Evolutionary conservation across 2,888 invertebrate species (phyloP).

Genomic region (Drosophila trichaetosa): DNA sequence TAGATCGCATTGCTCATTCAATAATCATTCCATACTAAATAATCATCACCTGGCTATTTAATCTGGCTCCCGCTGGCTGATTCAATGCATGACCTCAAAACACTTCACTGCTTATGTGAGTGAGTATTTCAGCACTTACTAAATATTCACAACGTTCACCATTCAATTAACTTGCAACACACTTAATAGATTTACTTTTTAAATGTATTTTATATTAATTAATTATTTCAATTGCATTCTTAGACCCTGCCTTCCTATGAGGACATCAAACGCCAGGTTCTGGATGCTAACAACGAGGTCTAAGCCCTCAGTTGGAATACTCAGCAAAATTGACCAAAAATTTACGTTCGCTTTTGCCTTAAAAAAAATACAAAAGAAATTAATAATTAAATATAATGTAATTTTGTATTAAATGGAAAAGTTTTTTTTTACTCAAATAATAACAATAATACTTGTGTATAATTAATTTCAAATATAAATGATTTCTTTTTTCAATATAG

Average conservation of each 20-base stretch:
- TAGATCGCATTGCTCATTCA: constrained; percentile 52
- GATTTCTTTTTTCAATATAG: not conserved
- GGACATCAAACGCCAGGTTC: constrained; percentile 80
- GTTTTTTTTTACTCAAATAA: constrained; percentile 21
- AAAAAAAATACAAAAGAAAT: constrained; percentile 6
- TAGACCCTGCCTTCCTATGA: constrained; percentile 84
- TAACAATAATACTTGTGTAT: not conserved
- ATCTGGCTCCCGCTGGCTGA: constrained; percentile 31
- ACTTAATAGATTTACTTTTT: not conserved
- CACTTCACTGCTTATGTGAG: constrained; percentile 22
- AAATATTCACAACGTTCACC: constrained; percentile 17
- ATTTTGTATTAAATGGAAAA: constrained; percentile 52
- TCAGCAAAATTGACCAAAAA: constrained; percentile 71
- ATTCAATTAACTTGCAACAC: constrained; percentile 2
- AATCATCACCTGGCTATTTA: constrained; percentile 22
- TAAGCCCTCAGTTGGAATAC: constrained; percentile 49
- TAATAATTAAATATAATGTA: constrained; percentile 27
- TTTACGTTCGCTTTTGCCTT: constrained; percentile 52
- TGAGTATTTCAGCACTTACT: constrained; percentile 37
- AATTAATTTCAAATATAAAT: not conserved
- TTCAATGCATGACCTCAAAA: constrained; percentile 30
- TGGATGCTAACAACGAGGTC: constrained; percentile 79
- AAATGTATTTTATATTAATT: not conserved
- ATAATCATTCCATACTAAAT: constrained; percentile 14
- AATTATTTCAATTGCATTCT: not conserved